These are phyloP conservation scores for Berghia stephanieae DNA, from an alignment of 1,140 invertebrate genomes.

Conservation along the genomic window DNA sequence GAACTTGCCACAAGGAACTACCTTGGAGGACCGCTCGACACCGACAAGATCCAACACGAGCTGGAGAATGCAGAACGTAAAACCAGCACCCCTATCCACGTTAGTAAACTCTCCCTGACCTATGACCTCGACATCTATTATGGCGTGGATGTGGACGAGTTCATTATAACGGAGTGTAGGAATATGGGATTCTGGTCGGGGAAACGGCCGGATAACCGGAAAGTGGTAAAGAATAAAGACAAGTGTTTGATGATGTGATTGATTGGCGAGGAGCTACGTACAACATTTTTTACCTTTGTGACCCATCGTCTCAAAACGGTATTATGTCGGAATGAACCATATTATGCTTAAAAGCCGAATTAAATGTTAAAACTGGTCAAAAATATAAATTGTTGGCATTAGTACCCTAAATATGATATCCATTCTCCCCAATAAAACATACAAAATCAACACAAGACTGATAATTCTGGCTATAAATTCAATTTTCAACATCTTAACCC, in stretches of 20 bases:
- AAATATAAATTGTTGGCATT: no score
- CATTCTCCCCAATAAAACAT: no score
- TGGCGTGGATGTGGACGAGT: conserved; percentile 58
- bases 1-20: conserved; percentile 63
- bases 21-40: conserved; percentile 57
- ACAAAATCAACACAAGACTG: no score
- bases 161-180: conserved; percentile 55
- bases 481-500: no score
- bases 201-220: conserved; percentile 47
- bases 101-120: conserved; percentile 46
- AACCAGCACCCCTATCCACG: conserved; percentile 44
- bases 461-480: no score
- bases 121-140: conserved; percentile 49
- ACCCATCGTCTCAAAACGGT: no score
- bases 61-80: conserved; percentile 48
- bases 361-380: no score
- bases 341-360: no score
- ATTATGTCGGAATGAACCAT: no score
- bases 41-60: conserved; percentile 41
- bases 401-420: no score
- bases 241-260: conserved; percentile 52
- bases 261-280: no score
- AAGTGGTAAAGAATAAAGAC: conserved; percentile 39
- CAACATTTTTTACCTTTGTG: no score
- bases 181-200: conserved; percentile 57